A percentile compares a stretch with the other conserved stretches of the same genome.
phyloP scores from a whole-genome alignment of 2,797 vertebrate species.

The Ambastaia sidthimunki region DNA sequence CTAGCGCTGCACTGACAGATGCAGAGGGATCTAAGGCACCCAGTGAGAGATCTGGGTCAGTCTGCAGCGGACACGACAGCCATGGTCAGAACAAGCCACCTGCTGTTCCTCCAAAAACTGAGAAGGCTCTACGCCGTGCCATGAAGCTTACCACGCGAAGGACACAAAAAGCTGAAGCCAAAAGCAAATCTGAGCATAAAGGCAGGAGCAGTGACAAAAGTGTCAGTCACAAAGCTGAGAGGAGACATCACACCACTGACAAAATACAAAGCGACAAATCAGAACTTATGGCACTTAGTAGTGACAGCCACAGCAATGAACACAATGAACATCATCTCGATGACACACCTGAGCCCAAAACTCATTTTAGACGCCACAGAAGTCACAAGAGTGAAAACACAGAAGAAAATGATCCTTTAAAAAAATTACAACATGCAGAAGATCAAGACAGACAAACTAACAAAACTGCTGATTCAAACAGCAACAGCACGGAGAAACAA shows the following conservation, averaged over 20 bases:
- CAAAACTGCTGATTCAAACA: conserved; percentile 14
- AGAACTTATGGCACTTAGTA: conserved; percentile 60
- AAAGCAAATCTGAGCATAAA: conserved; percentile 65
- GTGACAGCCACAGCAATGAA: conserved; percentile 64
- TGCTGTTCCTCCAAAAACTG: conserved; percentile 90
- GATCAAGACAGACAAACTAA: neutral
- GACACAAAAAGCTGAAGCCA: conserved; percentile 83
- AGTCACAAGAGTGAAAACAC: conserved; percentile 14
- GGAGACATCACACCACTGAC: conserved; percentile 45
- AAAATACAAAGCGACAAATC: conserved; percentile 24
- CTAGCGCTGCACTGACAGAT: conserved; percentile 35
- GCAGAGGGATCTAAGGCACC: conserved; percentile 59
- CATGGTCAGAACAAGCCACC: conserved; percentile 85
- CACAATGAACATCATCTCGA: conserved; percentile 66
- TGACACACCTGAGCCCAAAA: conserved; percentile 37
- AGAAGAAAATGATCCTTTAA: conserved; percentile 7
- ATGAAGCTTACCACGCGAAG: conserved; percentile 90
- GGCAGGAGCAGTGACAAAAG: conserved; percentile 64
- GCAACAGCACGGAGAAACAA: neutral
- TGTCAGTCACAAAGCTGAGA: conserved; percentile 54
- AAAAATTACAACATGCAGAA: neutral
- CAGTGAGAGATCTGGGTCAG: conserved; percentile 74
- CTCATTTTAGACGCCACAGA: conserved; percentile 14
- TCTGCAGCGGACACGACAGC: conserved; percentile 72
- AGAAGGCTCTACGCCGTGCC: conserved; percentile 90